Conservation (phyloP, 2,888 invertebrate species). For the Galeopsomyia nigrocyanea region DNA sequence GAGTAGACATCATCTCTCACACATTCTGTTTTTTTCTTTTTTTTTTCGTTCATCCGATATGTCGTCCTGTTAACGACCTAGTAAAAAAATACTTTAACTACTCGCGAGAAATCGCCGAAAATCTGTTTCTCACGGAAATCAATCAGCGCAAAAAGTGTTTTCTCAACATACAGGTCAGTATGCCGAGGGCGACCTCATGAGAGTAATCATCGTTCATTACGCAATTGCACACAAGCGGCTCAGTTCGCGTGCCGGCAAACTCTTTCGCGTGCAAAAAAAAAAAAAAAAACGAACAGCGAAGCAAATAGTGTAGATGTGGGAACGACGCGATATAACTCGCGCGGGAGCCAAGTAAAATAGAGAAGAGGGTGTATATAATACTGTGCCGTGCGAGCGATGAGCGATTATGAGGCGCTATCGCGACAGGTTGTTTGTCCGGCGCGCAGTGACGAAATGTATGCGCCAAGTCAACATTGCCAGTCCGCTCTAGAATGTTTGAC, state of each 20-base stretch:
- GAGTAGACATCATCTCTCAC: background rate
- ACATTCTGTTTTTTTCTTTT: background rate
- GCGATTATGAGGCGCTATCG: constrained; percentile 52
- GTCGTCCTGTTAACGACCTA: background rate
- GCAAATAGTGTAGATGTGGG: constrained; percentile 62
- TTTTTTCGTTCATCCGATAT: background rate
- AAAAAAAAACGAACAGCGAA: too few species aligned
- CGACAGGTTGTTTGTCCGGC: constrained; percentile 65
- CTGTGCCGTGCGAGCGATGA: too few species aligned
- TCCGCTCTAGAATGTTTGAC: constrained; percentile 63
- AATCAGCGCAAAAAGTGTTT: background rate
- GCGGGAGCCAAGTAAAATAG: constrained; percentile 34
- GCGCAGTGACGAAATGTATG: constrained; percentile 59
- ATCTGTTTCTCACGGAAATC: background rate
- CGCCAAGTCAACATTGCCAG: constrained; percentile 64
- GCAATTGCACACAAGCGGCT: constrained; percentile 46
- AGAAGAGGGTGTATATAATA: background rate
- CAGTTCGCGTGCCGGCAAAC: constrained; percentile 39
- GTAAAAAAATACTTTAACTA: background rate
- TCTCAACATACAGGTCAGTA: constrained; percentile 1
- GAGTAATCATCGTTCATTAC: constrained; percentile 64
- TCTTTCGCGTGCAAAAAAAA: too few species aligned
- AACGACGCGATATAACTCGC: constrained; percentile 53
- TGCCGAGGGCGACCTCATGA: constrained; percentile 60
- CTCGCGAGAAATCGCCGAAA: background rate